phyloP scores from a whole-genome alignment of 2,888 invertebrate species.

The Eristalis arbustorum region DNA sequence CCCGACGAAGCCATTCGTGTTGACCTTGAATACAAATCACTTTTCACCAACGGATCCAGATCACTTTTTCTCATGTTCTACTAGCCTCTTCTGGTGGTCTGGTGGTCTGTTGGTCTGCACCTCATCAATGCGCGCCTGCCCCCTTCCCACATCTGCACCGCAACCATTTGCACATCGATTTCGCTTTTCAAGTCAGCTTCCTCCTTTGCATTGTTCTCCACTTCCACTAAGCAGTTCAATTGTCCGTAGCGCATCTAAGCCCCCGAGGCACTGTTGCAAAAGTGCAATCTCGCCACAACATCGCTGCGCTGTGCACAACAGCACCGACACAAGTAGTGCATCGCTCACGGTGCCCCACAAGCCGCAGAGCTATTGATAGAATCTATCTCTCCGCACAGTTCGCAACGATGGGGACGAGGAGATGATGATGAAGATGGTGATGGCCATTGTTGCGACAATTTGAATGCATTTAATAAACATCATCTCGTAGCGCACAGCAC shows the following conservation, averaged over 20 bases:
- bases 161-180: conserved; percentile 55
- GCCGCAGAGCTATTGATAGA: conserved; percentile 2
- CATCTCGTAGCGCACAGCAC: conserved; percentile 7
- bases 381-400: background rate
- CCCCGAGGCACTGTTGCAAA: conserved; percentile 52
- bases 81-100: background rate
- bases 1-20: conserved; percentile 13
- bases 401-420: background rate
- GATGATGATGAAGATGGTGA: conserved; percentile 3
- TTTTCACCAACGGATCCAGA: conserved; percentile 31
- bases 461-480: conserved; percentile 64
- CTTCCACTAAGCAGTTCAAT: conserved; percentile 45
- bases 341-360: background rate
- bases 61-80: conserved; percentile 14
- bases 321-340: conserved; percentile 34
- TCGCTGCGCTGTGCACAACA: background rate
- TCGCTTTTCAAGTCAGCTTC: conserved; percentile 60
- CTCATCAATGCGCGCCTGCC: background rate
- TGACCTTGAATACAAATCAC: conserved; percentile 52
- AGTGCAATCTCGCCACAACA: conserved; percentile 46
- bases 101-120: too few species aligned
- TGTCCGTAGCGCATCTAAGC: conserved; percentile 30
- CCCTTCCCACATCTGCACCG: background rate
- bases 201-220: conserved; percentile 35
- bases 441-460: conserved; percentile 45